phyloP scores from a whole-genome alignment of 1,140 invertebrate species.

The Bilobella aurantiaca region DNA sequence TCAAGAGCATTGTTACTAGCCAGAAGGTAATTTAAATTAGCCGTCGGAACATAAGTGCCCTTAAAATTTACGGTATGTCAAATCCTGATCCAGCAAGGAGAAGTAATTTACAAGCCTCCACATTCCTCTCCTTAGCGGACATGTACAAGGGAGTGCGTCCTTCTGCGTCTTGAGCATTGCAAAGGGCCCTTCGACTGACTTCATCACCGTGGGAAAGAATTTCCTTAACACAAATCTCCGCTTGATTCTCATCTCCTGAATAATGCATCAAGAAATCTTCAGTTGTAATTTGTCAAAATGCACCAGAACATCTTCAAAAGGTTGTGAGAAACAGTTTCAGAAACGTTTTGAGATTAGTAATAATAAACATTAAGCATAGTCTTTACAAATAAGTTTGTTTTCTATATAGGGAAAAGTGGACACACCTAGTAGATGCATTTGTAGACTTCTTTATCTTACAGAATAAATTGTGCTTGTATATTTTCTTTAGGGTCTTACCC shows the following conservation, averaged over 20 bases:
- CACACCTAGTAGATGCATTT: no score
- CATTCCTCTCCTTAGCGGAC: constrained; percentile 4
- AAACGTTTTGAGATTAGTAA: no score
- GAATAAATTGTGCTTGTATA: neutral
- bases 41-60: neutral
- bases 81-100: constrained; percentile 8
- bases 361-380: neutral
- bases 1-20: neutral
- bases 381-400: no score
- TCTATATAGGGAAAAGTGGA: no score
- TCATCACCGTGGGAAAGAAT: constrained; percentile 2
- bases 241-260: neutral
- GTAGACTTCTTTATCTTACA: neutral
- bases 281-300: neutral
- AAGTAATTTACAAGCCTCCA: constrained; percentile 7
- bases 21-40: neutral
- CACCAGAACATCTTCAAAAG: neutral
- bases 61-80: constrained; percentile 3
- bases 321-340: no score
- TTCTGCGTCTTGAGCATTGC: constrained; percentile 1
- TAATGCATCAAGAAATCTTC: neutral
- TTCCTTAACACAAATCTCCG: neutral
- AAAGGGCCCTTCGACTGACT: neutral
- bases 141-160: constrained; percentile 7
- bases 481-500: neutral